phyloP scores from a whole-genome alignment of 1,140 invertebrate genomes.

The Pinna nobilis region DNA sequence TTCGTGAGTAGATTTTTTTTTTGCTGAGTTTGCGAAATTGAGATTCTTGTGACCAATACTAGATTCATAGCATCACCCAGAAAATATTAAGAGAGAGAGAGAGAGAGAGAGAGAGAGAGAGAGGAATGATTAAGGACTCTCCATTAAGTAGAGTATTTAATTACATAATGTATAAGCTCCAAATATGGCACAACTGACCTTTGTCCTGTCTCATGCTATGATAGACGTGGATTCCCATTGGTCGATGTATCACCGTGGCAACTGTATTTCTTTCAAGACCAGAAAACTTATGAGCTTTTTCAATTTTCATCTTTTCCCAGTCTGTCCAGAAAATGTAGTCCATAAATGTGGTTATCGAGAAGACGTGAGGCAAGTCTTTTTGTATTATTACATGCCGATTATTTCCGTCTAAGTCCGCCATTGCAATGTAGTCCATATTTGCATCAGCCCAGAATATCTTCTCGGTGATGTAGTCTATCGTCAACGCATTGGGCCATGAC shows the following conservation, averaged over 20 bases:
- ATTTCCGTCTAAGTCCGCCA: conserved; percentile 76
- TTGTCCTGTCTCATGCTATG: conserved; percentile 81
- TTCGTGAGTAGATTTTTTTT: no score
- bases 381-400: conserved; percentile 78
- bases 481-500: conserved; percentile 93
- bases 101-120: neutral
- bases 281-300: conserved; percentile 96
- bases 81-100: no score
- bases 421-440: conserved; percentile 92
- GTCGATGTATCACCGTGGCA: conserved; percentile 91
- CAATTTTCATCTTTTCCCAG: conserved; percentile 89
- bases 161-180: neutral
- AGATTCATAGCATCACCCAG: no score
- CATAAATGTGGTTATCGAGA: conserved; percentile 93
- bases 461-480: conserved; percentile 95
- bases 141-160: no score
- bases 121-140: no score
- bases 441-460: conserved; percentile 99
- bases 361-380: conserved; percentile 85
- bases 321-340: conserved; percentile 99
- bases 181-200: conserved; percentile 51
- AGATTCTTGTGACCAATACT: no score
- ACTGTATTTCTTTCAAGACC: conserved; percentile 93
- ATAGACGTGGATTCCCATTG: conserved; percentile 86
- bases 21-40: no score